Percentiles rank a stretch among this genome's conserved stretches.
Conservation (phyloP, 1,140 invertebrate genomes). For the Centruroides sculpturatus region DNA sequence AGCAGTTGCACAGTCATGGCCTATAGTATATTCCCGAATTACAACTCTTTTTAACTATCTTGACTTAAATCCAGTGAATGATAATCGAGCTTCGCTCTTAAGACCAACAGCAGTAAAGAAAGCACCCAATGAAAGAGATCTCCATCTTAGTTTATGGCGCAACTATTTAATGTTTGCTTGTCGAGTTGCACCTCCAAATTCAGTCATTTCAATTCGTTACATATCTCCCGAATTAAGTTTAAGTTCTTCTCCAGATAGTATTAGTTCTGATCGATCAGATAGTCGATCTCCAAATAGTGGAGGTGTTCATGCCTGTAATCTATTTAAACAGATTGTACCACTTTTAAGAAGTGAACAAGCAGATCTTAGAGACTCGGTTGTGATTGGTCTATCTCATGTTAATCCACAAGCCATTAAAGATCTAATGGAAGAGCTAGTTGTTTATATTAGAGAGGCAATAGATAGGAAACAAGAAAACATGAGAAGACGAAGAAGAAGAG, state of each 20-base stretch:
- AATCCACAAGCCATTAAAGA: slow-evolving; percentile 49
- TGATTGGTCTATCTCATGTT: slow-evolving; percentile 82
- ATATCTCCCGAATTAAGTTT: slow-evolving; percentile 67
- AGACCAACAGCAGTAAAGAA: slow-evolving; percentile 54
- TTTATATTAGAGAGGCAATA: slow-evolving; percentile 85
- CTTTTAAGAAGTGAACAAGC: slow-evolving; percentile 70
- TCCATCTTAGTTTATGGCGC: slow-evolving; percentile 87
- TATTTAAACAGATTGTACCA: slow-evolving; percentile 84
- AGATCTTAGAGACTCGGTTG: slow-evolving; percentile 83
- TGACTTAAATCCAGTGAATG: slow-evolving; percentile 87
- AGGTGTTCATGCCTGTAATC: slow-evolving; percentile 49
- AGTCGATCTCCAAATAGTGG: slow-evolving; percentile 23
- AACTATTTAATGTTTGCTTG: slow-evolving; percentile 93
- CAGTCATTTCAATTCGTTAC: slow-evolving; percentile 69
- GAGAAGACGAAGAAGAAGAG: slow-evolving; percentile 66
- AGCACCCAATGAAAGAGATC: slow-evolving; percentile 74
- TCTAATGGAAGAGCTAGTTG: slow-evolving; percentile 86
- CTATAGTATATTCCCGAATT: slow-evolving; percentile 78
- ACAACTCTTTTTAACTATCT: slow-evolving; percentile 80
- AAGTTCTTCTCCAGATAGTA: slow-evolving; percentile 68
- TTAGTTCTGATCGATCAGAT: slow-evolving; percentile 59
- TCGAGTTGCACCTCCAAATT: slow-evolving; percentile 65
- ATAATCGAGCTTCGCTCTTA: slow-evolving; percentile 85
- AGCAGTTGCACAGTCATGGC: slow-evolving; percentile 82
- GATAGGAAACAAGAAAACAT: slow-evolving; percentile 96